Evolutionary conservation across 2,888 invertebrate genomes (phyloP).

Genomic region (Loripinus fragilis): DNA sequence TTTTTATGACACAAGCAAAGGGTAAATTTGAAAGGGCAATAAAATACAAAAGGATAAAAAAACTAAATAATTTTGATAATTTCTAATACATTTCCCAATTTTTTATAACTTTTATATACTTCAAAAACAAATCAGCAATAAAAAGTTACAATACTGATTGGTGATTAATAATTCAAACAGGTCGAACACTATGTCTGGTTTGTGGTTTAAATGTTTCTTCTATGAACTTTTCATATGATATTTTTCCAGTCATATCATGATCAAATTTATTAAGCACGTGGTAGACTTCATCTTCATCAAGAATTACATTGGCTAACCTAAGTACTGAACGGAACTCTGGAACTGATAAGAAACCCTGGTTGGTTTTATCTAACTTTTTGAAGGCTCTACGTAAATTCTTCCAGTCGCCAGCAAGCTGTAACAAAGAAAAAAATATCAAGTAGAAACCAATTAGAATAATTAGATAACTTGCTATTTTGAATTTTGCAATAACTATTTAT

Average conservation of each 20-base stretch:
- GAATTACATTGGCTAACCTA: slow-evolving; percentile 80
- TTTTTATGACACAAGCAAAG: too few relatives aligned
- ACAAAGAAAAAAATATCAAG: slow-evolving; percentile 12
- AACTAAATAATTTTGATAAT: too few relatives aligned
- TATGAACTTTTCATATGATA: slow-evolving; percentile 80
- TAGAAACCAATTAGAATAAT: too few relatives aligned
- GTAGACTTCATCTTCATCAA: slow-evolving; percentile 82
- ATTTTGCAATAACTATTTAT: too few relatives aligned
- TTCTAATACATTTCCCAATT: too few relatives aligned
- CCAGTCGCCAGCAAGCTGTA: slow-evolving; percentile 81
- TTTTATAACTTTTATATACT: too few relatives aligned
- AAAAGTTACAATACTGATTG: not conserved
- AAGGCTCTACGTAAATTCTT: slow-evolving; percentile 81
- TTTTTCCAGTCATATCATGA: slow-evolving; percentile 80
- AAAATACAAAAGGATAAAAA: too few relatives aligned
- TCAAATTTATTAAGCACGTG: slow-evolving; percentile 81
- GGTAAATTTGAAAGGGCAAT: too few relatives aligned
- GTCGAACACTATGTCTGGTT: slow-evolving; percentile 71
- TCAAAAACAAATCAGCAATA: too few relatives aligned
- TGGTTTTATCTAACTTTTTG: slow-evolving; percentile 78
- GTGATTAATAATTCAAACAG: slow-evolving; percentile 35
- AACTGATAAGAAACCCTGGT: slow-evolving; percentile 78
- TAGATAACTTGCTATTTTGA: too few relatives aligned
- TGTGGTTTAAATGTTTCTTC: slow-evolving; percentile 78
- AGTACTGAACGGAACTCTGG: slow-evolving; percentile 82